phyloP scores from a whole-genome alignment of 2,888 invertebrate genomes.

The Dryobota labecula region DNA sequence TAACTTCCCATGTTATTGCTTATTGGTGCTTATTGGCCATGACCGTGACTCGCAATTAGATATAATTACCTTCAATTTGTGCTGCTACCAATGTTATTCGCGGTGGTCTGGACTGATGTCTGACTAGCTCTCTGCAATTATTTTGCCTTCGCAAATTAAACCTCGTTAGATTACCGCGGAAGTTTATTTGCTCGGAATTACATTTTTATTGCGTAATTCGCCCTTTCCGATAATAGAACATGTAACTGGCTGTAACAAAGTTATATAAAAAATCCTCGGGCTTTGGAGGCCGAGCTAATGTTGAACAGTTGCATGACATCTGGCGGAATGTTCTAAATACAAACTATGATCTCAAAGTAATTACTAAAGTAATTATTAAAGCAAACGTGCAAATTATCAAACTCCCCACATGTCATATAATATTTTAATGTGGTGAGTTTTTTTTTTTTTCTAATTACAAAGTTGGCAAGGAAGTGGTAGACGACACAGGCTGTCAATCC shows the following conservation, averaged over 20 bases:
- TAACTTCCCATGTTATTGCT: constrained; percentile 86
- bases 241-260: constrained; percentile 25
- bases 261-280: constrained; percentile 17
- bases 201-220: constrained; percentile 52
- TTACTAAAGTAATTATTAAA: too few relatives aligned
- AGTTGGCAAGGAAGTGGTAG: constrained; percentile 87
- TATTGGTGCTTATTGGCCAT: constrained; percentile 90
- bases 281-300: constrained; percentile 28
- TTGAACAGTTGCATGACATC: constrained; percentile 72
- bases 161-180: constrained; percentile 76
- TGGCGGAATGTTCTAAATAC: constrained; percentile 76
- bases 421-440: constrained; percentile 76
- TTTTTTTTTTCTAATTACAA: constrained; percentile 85
- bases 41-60: constrained; percentile 89
- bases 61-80: constrained; percentile 90
- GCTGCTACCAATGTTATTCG: constrained; percentile 85
- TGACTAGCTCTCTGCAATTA: constrained; percentile 82
- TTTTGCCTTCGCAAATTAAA: constrained; percentile 82
- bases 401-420: constrained; percentile 74
- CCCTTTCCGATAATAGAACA: constrained; percentile 31
- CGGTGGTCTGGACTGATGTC: constrained; percentile 80
- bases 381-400: constrained; percentile 75
- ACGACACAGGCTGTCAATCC: constrained; percentile 84
- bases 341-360: constrained; percentile 79
- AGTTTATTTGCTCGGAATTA: constrained; percentile 68